phyloP scores from a whole-genome alignment of 2,113 vertebrate genomes.

The Hymenochirus boettgeri region DNA sequence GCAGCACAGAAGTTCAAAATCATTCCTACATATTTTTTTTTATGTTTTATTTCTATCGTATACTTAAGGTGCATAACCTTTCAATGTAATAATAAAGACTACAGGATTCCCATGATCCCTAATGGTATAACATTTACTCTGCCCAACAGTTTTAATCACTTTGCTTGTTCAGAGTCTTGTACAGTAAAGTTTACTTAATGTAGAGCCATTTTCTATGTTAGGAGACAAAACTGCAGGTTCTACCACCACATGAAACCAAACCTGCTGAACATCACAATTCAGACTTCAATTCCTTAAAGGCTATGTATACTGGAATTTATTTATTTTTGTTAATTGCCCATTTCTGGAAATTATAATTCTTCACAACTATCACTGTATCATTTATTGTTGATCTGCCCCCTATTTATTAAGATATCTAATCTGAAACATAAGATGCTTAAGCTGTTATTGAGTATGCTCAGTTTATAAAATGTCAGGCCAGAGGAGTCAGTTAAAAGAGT shows the following conservation, averaged over 20 bases:
- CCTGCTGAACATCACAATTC: not conserved
- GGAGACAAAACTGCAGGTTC: not conserved
- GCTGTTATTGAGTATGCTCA: too few species aligned
- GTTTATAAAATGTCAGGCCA: too few species aligned
- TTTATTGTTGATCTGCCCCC: too few species aligned
- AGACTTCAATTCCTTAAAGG: not conserved
- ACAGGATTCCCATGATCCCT: not conserved
- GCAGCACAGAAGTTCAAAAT: not conserved
- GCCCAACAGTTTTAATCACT: conserved; percentile 18
- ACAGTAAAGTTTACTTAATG: not conserved
- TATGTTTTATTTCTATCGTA: too few species aligned
- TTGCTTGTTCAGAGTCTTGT: not conserved
- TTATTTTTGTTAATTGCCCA: too few species aligned
- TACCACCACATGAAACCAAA: not conserved
- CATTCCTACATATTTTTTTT: not conserved
- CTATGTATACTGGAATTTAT: too few species aligned
- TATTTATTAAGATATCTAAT: too few species aligned
- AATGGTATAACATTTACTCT: conserved; percentile 15
- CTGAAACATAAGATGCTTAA: too few species aligned
- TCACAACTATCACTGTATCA: too few species aligned
- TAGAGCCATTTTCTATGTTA: not conserved
- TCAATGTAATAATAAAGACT: conserved; percentile 14
- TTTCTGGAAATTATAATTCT: too few species aligned
- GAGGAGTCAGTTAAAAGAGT: too few species aligned
- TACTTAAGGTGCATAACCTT: conserved; percentile 1